A percentile compares a stretch with the other conserved stretches of the same genome.
phyloP scores from a whole-genome alignment of 2,888 invertebrate species.

The Melolontha melolontha region DNA sequence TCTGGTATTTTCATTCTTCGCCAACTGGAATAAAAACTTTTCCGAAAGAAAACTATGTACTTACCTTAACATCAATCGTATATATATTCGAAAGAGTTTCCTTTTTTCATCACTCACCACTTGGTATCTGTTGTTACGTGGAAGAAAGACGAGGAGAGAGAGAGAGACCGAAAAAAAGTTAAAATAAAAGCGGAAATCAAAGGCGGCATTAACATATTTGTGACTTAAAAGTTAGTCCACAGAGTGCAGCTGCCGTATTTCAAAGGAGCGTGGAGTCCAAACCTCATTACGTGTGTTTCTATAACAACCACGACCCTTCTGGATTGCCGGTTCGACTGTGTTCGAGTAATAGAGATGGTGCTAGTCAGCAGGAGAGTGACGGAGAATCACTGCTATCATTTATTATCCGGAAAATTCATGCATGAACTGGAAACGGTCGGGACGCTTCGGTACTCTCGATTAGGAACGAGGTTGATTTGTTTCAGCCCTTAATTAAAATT shows the following conservation, averaged over 20 bases:
- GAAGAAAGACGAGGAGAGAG: background rate
- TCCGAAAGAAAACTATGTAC: conserved; percentile 2
- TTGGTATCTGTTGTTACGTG: background rate
- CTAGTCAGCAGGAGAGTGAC: conserved; percentile 48
- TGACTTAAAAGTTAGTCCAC: conserved; percentile 52
- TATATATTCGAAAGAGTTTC: background rate
- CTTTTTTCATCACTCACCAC: conserved; percentile 11
- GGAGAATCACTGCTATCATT: conserved; percentile 55
- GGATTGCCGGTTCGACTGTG: conserved; percentile 49
- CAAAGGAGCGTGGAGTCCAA: conserved; percentile 52
- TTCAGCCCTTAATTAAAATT: conserved; percentile 44
- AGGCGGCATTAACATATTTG: conserved; percentile 51
- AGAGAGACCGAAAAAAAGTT: conserved; percentile 17
- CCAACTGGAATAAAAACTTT: conserved; percentile 8
- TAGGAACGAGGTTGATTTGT: conserved; percentile 43
- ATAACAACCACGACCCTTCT: conserved; percentile 59
- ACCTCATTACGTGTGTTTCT: conserved; percentile 60
- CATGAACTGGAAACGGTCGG: conserved; percentile 55
- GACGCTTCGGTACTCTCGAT: conserved; percentile 43
- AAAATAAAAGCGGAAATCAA: conserved; percentile 43
- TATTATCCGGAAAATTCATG: conserved; percentile 58
- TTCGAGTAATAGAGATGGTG: conserved; percentile 49
- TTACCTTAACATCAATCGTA: conserved; percentile 2
- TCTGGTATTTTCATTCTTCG: conserved; percentile 7
- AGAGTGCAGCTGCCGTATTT: conserved; percentile 53